Percentiles rank a stretch among this genome's conserved stretches.
Conservation (phyloP, 2,888 invertebrate genomes). For the Drosophila formosana region DNA sequence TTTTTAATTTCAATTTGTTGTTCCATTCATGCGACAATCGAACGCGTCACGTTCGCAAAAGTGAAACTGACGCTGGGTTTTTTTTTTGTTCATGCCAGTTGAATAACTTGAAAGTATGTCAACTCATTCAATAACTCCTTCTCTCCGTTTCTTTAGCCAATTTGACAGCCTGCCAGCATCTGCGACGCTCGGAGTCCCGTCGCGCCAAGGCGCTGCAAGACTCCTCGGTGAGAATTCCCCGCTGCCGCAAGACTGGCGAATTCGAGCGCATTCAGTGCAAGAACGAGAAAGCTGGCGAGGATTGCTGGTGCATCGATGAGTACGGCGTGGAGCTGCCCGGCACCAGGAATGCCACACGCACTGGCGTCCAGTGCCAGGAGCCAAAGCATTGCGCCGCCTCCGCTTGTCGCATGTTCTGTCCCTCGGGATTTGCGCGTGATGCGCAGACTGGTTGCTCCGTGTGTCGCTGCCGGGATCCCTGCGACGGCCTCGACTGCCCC, state of each 20-base stretch:
- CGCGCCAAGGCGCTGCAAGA: slow-evolving; percentile 86
- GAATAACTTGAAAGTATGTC: slow-evolving; percentile 74
- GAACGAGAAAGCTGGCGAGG: slow-evolving; percentile 88
- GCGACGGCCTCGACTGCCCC: slow-evolving; percentile 91
- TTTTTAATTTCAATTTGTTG: slow-evolving; percentile 58
- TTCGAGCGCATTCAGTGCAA: slow-evolving; percentile 92
- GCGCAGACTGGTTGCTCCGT: slow-evolving; percentile 90
- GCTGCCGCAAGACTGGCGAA: slow-evolving; percentile 90
- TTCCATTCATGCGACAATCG: slow-evolving; percentile 36
- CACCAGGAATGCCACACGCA: slow-evolving; percentile 86
- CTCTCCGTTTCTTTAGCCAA: slow-evolving; percentile 68
- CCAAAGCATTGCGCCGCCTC: slow-evolving; percentile 91
- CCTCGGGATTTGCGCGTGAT: slow-evolving; percentile 91
- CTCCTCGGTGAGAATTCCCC: slow-evolving; percentile 88
- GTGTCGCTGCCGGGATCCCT: slow-evolving; percentile 93
- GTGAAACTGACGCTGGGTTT: slow-evolving; percentile 69
- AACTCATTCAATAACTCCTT: slow-evolving; percentile 11
- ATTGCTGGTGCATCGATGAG: slow-evolving; percentile 94
- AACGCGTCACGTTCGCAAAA: slow-evolving; percentile 75
- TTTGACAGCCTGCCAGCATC: slow-evolving; percentile 88
- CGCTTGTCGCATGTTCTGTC: slow-evolving; percentile 94
- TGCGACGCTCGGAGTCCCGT: slow-evolving; percentile 88
- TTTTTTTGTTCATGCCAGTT: slow-evolving; percentile 44
- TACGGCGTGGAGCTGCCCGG: slow-evolving; percentile 92
- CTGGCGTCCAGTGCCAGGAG: slow-evolving; percentile 77